phyloP scores from a whole-genome alignment of 2,888 invertebrate genomes.

The Petrolisthes manimaculis region DNA sequence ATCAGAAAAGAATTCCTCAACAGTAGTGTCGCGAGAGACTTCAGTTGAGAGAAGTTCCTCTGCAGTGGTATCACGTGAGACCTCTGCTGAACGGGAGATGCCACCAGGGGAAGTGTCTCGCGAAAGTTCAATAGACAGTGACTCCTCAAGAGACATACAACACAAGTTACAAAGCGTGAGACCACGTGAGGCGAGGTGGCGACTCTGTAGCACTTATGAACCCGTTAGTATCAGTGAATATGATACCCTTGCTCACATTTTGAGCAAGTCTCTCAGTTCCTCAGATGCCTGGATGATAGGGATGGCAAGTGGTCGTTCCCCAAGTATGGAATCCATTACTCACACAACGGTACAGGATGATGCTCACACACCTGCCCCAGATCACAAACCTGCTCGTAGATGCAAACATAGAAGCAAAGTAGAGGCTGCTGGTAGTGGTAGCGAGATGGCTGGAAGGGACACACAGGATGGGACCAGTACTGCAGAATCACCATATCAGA shows the following conservation, averaged over 20 bases:
- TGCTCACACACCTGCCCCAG: neutral
- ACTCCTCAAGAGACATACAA: neutral
- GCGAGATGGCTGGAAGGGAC: neutral
- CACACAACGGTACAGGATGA: neutral
- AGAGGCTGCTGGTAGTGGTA: slow-evolving; percentile 19
- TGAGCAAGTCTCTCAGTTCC: slow-evolving; percentile 14
- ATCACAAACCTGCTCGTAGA: neutral
- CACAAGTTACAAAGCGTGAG: neutral
- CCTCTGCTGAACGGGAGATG: neutral
- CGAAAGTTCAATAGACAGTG: neutral
- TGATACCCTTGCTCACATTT: slow-evolving; percentile 40
- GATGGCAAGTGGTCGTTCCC: neutral
- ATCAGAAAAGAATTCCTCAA: neutral
- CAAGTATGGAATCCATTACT: neutral
- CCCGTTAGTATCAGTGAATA: slow-evolving; percentile 41
- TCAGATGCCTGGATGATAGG: slow-evolving; percentile 14
- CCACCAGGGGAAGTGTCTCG: neutral
- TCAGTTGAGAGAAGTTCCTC: neutral
- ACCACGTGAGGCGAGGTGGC: slow-evolving; percentile 16
- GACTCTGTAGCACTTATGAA: slow-evolving; percentile 44
- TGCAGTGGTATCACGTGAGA: slow-evolving; percentile 19
- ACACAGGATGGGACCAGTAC: neutral
- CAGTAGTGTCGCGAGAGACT: slow-evolving; percentile 16
- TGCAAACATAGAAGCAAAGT: slow-evolving; percentile 6
- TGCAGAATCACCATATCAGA: neutral